Evolutionary conservation across 2,113 vertebrate genomes (phyloP).

Genomic region (Poecile atricapillus): DNA sequence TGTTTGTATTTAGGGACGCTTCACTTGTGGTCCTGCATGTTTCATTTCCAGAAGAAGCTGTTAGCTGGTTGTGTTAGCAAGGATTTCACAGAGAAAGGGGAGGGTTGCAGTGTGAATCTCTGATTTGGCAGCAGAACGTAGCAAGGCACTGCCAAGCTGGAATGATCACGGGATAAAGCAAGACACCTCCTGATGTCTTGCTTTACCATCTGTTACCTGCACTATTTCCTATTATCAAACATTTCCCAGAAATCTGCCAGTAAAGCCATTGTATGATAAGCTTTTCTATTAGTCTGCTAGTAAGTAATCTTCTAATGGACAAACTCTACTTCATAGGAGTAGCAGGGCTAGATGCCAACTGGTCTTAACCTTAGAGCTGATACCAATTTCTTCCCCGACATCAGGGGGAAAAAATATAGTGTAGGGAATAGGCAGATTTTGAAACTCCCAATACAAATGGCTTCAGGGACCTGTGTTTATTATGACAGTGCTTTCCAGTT

Average conservation of each 20-base stretch:
- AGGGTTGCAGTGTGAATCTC: background rate
- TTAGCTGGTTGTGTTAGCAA: background rate
- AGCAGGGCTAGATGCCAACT: background rate
- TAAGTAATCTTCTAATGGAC: background rate
- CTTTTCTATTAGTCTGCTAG: background rate
- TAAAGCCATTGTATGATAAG: background rate
- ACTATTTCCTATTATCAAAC: background rate
- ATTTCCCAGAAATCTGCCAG: background rate
- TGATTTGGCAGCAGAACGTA: background rate
- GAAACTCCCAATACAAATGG: background rate
- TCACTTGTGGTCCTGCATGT: conserved; percentile 7
- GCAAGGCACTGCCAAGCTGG: background rate
- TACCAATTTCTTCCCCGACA: background rate
- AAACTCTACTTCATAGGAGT: background rate
- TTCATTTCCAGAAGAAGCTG: conserved; percentile 8
- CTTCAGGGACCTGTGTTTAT: background rate
- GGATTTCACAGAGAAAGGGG: background rate
- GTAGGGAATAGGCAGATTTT: background rate
- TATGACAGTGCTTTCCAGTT: background rate
- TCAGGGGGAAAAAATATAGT: background rate
- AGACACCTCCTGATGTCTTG: background rate
- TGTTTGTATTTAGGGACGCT: conserved; percentile 52
- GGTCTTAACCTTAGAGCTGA: background rate
- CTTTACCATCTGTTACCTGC: background rate
- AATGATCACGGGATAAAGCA: background rate